phyloP scores from a whole-genome alignment of 2,888 invertebrate species.

The Folsomia manolachei region DNA sequence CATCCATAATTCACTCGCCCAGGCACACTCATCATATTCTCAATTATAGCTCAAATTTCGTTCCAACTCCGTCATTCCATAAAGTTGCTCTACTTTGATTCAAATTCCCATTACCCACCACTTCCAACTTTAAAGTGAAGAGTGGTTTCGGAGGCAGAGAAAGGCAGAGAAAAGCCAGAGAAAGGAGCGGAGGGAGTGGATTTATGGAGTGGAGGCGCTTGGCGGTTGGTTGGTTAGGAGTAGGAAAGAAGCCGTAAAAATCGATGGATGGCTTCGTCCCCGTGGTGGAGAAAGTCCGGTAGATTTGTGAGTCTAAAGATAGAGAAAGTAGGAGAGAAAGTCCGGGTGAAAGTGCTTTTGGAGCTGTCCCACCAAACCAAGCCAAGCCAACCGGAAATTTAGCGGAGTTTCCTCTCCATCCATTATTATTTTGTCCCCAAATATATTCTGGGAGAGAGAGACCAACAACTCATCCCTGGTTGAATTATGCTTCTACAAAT shows the following conservation, averaged over 20 bases:
- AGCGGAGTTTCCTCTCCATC: neutral
- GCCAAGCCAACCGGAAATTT: slow-evolving; percentile 18
- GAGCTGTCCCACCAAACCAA: slow-evolving; percentile 12
- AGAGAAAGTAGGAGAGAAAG: slow-evolving; percentile 9
- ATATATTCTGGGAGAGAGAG: neutral
- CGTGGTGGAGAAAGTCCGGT: neutral
- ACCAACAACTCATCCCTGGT: neutral
- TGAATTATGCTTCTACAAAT: neutral
- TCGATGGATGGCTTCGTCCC: neutral
- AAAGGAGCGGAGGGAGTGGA: neutral
- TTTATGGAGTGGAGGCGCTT: neutral
- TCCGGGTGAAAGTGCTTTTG: slow-evolving; percentile 13
- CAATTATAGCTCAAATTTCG: too few species aligned
- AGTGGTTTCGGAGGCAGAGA: neutral
- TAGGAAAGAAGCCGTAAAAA: neutral
- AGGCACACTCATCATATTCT: too few species aligned
- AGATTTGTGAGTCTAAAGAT: neutral
- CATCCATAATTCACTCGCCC: too few species aligned
- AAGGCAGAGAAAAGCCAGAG: neutral
- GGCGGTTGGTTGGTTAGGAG: too few species aligned
- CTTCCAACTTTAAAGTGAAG: too few species aligned
- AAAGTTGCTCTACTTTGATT: too few species aligned
- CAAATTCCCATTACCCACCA: neutral
- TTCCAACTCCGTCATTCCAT: too few species aligned
- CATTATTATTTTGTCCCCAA: slow-evolving; percentile 7